A percentile compares a stretch with the other conserved stretches of the same genome.
phyloP scores from a whole-genome alignment of 1,140 invertebrate species.

The Neoseiulus cucumeris region DNA sequence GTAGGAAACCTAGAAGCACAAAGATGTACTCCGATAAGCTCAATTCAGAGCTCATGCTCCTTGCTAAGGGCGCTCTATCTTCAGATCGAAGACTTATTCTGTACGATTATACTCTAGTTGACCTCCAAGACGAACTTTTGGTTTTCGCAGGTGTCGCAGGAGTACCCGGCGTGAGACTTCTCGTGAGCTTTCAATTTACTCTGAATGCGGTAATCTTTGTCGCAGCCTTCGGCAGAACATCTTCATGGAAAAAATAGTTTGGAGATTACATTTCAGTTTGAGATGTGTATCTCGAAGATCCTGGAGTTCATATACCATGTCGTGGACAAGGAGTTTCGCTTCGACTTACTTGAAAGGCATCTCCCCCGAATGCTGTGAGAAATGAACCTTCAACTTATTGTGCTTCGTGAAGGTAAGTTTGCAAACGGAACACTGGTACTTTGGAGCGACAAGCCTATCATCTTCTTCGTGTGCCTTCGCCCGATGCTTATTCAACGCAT shows the following conservation, averaged over 20 bases:
- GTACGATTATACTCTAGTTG: no score
- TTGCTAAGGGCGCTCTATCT: no score
- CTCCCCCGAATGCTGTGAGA: background rate
- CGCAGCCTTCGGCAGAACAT: background rate
- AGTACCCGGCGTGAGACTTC: background rate
- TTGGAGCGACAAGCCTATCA: background rate
- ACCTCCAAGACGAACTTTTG: background rate
- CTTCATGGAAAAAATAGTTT: background rate
- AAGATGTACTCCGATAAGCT: no score
- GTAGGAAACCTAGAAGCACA: background rate
- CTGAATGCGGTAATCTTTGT: background rate
- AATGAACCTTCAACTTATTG: background rate
- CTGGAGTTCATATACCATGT: no score
- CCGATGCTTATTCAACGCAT: background rate
- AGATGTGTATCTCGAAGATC: background rate
- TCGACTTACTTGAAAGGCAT: background rate
- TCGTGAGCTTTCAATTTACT: slow-evolving; percentile 6
- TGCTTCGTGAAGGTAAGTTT: background rate
- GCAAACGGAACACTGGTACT: no score
- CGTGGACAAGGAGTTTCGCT: no score
- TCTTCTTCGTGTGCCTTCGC: background rate
- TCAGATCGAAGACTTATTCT: no score
- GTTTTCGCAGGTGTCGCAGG: background rate
- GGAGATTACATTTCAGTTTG: background rate
- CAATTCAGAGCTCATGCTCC: no score